Evolutionary conservation across 2,797 vertebrate genomes (phyloP).

Genomic region (Cirrhinus mrigala): DNA sequence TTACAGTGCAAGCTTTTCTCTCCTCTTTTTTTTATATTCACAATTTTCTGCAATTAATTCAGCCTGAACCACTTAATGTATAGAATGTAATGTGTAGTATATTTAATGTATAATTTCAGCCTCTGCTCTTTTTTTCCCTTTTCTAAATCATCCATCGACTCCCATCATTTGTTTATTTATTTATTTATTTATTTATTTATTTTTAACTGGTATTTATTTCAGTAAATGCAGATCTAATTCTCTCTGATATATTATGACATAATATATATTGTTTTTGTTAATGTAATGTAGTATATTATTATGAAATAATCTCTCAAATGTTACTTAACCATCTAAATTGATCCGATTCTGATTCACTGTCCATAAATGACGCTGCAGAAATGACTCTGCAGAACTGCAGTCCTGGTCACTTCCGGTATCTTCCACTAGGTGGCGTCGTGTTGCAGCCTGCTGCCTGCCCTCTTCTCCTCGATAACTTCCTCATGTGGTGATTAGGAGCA

Average conservation of each 20-base stretch:
- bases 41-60: not conserved
- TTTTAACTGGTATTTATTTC: not conserved
- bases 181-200: too few species aligned
- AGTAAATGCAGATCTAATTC: not conserved
- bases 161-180: too few species aligned
- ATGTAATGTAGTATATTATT: not conserved
- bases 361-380: conserved; percentile 7
- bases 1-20: not conserved
- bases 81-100: not conserved
- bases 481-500: conserved; percentile 16
- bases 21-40: not conserved
- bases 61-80: not conserved
- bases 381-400: conserved; percentile 29
- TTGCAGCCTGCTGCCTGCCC: not conserved
- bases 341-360: not conserved
- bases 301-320: not conserved
- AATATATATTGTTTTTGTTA: too few species aligned
- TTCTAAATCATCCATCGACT: not conserved
- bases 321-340: not conserved
- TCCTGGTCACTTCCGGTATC: not conserved
- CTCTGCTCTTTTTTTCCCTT: not conserved
- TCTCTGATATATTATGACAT: not conserved
- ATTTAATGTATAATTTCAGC: not conserved
- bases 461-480: not conserved
- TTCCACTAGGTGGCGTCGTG: conserved; percentile 42